Percentiles rank a stretch among this genome's conserved stretches.
Evolutionary conservation across 2,113 vertebrate genomes (phyloP).

Genomic region (Poeciliopsis prolifica): DNA sequence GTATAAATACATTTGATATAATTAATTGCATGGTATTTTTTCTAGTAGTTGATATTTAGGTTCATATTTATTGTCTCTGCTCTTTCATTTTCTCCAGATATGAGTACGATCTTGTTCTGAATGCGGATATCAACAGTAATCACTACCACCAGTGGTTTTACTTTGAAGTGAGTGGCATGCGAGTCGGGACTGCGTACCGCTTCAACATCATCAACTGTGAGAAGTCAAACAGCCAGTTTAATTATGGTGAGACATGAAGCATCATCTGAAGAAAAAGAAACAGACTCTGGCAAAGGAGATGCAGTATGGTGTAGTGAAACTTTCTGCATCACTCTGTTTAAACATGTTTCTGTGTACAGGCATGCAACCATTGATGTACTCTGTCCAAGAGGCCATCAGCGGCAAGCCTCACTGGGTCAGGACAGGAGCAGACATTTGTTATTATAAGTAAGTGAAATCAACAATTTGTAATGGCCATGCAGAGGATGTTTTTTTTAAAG

Average conservation of each 20-base stretch:
- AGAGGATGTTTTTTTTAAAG: not conserved
- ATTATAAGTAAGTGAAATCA: constrained; percentile 92
- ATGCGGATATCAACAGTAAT: constrained; percentile 99
- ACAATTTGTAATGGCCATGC: not conserved
- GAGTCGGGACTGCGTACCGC: constrained; percentile 85
- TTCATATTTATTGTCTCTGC: constrained; percentile 4
- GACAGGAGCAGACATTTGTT: constrained; percentile 94
- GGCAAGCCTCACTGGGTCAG: constrained; percentile 91
- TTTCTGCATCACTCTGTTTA: not conserved
- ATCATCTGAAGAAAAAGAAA: not conserved
- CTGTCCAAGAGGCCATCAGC: constrained; percentile 92
- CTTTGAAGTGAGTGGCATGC: constrained; percentile 98
- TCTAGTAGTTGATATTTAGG: not conserved
- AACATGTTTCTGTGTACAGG: constrained; percentile 73
- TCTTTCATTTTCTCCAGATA: constrained; percentile 77
- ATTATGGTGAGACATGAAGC: constrained; percentile 86
- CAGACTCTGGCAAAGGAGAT: not conserved
- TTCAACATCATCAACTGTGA: constrained; percentile 99
- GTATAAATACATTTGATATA: not conserved
- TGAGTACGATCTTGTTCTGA: constrained; percentile 97
- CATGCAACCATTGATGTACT: constrained; percentile 99
- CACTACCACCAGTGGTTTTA: constrained; percentile 99
- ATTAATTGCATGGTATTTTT: not conserved
- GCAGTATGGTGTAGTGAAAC: not conserved
- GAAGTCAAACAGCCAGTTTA: constrained; percentile 99